phyloP scores from a whole-genome alignment of 2,888 invertebrate species.

The Melieria picta region DNA sequence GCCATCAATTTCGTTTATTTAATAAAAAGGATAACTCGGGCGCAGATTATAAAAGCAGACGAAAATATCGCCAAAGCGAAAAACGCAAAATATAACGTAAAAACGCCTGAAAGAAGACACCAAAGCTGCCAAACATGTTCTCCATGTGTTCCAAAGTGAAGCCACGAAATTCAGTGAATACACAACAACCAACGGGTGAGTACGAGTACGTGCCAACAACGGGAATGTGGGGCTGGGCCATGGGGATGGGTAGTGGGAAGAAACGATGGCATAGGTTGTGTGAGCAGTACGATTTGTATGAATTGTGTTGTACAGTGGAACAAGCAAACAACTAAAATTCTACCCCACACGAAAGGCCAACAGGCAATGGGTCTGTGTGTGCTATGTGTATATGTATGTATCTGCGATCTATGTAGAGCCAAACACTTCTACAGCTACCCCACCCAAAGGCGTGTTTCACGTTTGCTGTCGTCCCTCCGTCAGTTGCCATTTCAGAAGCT shows the following conservation, averaged over 20 bases:
- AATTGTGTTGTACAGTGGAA: too few species aligned
- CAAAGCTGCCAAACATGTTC: conserved; percentile 54
- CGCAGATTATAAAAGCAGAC: not conserved
- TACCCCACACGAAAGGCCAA: too few species aligned
- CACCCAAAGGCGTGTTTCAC: not conserved
- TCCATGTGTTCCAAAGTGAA: conserved; percentile 66
- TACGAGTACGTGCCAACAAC: conserved; percentile 30
- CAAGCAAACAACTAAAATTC: too few species aligned
- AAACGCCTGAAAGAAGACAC: conserved; percentile 27
- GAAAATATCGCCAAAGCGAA: not conserved
- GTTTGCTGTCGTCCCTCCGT: too few species aligned
- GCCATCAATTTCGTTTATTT: too few species aligned
- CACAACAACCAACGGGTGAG: conserved; percentile 62
- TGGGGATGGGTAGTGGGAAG: conserved; percentile 37
- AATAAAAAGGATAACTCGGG: too few species aligned
- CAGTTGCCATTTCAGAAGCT: conserved; percentile 5
- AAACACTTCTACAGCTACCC: not conserved
- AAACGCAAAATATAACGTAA: conserved; percentile 1
- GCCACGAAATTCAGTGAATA: conserved; percentile 56
- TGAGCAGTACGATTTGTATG: too few species aligned
- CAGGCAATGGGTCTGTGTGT: too few species aligned
- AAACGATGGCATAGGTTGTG: conserved; percentile 5
- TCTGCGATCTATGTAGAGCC: too few species aligned
- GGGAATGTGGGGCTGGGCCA: too few species aligned
- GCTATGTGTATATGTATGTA: too few species aligned